Percentiles rank a stretch among this genome's conserved stretches.
Evolutionary conservation across 2,888 invertebrate species (phyloP).

Genomic region (Adelphocoris suturalis): DNA sequence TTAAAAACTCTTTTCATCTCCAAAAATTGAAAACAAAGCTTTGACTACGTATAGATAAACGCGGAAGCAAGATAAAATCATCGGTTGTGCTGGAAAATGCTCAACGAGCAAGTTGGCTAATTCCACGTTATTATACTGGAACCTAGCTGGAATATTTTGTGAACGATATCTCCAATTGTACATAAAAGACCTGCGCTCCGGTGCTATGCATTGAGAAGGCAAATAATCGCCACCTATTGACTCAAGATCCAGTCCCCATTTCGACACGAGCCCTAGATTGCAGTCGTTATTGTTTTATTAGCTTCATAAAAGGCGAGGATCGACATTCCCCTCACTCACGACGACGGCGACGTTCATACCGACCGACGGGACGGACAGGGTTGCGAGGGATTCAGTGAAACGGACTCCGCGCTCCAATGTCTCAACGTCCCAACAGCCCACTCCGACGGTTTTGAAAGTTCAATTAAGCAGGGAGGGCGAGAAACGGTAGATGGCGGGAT

Average conservation of each 20-base stretch:
- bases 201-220: not conserved
- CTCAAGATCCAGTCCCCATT: not conserved
- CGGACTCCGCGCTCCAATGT: not conserved
- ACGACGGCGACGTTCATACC: not conserved
- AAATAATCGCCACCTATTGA: not conserved
- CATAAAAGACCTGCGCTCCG: too few relatives aligned
- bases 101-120: too few relatives aligned
- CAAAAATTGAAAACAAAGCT: too few relatives aligned
- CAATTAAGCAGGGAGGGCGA: not conserved
- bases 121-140: too few relatives aligned
- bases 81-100: too few relatives aligned
- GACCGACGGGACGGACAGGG: too few relatives aligned
- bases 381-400: not conserved
- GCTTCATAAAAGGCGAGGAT: slow-evolving; percentile 18
- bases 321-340: slow-evolving; percentile 8
- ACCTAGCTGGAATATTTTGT: too few relatives aligned
- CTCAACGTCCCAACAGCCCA: not conserved
- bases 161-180: too few relatives aligned
- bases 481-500: not conserved
- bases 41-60: too few relatives aligned
- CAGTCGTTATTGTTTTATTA: slow-evolving; percentile 34
- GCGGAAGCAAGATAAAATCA: too few relatives aligned
- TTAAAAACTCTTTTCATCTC: too few relatives aligned
- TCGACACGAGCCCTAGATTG: not conserved
- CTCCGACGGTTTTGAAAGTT: not conserved